Percentiles rank a stretch among this genome's conserved stretches.
phyloP scores from a whole-genome alignment of 2,888 invertebrate genomes.

The Tillus elongatus region DNA sequence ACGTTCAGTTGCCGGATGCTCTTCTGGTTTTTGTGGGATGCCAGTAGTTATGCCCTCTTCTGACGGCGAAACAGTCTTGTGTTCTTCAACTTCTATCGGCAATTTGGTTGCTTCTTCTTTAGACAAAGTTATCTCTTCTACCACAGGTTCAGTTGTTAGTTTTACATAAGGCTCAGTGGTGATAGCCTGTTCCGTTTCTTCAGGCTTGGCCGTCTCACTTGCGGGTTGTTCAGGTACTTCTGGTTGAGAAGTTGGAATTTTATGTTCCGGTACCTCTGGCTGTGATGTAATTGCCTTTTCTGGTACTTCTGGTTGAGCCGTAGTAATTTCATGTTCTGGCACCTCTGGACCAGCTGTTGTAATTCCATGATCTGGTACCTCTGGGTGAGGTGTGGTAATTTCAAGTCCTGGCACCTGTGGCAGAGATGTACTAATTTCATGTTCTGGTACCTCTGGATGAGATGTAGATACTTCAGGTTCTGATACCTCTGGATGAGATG shows the following conservation, averaged over 20 bases:
- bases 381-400: neutral
- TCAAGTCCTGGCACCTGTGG: constrained; percentile 5
- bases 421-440: constrained; percentile 13
- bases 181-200: no score
- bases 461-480: no score
- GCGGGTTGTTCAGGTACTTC: constrained; percentile 11
- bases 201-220: no score
- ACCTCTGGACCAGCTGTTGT: no score
- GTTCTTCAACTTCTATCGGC: constrained; percentile 6
- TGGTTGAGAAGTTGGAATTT: constrained; percentile 12
- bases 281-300: constrained; percentile 9
- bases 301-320: constrained; percentile 6
- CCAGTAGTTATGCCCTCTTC: constrained; percentile 16
- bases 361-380: no score
- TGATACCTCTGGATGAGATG: no score
- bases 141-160: constrained; percentile 9
- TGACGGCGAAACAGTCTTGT: constrained; percentile 8
- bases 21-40: constrained; percentile 16
- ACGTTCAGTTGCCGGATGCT: constrained; percentile 10
- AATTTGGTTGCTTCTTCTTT: constrained; percentile 5
- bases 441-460: no score
- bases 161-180: no score
- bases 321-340: no score
- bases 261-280: constrained; percentile 11
- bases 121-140: constrained; percentile 4